Evolutionary conservation across 64 coral and sea anemone genomes (phyloP).

Genomic region (Porites australiensis): DNA sequence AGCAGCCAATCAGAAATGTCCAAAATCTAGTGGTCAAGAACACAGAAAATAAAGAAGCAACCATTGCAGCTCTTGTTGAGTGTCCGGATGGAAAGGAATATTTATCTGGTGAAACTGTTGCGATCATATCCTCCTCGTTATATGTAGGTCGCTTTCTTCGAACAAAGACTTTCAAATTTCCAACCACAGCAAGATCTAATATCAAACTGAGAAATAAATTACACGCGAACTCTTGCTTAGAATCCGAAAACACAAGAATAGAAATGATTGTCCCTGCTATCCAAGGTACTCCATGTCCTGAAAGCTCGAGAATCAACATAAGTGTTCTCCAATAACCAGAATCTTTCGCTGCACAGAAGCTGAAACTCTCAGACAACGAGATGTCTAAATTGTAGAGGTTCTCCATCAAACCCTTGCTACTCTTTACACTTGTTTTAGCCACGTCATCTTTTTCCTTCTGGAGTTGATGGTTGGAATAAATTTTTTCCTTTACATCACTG

Average conservation of each 20-base stretch:
- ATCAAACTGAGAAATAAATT: conserved; percentile 85
- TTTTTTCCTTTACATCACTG: not conserved
- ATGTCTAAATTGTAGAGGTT: conserved; percentile 68
- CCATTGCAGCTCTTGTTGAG: conserved; percentile 77
- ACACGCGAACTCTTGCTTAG: conserved; percentile 74
- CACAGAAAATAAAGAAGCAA: conserved; percentile 69
- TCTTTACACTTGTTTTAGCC: not conserved
- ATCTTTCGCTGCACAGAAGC: conserved; percentile 72
- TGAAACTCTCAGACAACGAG: conserved; percentile 72
- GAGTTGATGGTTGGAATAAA: not conserved
- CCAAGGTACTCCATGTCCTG: conserved; percentile 96
- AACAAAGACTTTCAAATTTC: conserved; percentile 68
- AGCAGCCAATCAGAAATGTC: conserved; percentile 59
- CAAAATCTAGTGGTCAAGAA: conserved; percentile 27
- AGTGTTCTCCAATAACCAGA: conserved; percentile 60
- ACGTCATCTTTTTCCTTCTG: not conserved
- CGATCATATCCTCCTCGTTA: conserved; percentile 97
- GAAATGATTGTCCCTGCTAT: conserved; percentile 70
- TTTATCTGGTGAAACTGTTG: conserved; percentile 93
- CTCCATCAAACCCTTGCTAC: conserved; percentile 1
- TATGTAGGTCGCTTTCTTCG: conserved; percentile 77
- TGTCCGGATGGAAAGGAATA: conserved; percentile 98
- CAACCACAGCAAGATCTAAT: conserved; percentile 84
- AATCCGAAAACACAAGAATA: conserved; percentile 47
- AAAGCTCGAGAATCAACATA: conserved; percentile 85